Percentiles rank a stretch among this genome's conserved stretches.
Conservation (phyloP, 2,113 vertebrate genomes). For the Rhegmatorhina hoffmannsi region DNA sequence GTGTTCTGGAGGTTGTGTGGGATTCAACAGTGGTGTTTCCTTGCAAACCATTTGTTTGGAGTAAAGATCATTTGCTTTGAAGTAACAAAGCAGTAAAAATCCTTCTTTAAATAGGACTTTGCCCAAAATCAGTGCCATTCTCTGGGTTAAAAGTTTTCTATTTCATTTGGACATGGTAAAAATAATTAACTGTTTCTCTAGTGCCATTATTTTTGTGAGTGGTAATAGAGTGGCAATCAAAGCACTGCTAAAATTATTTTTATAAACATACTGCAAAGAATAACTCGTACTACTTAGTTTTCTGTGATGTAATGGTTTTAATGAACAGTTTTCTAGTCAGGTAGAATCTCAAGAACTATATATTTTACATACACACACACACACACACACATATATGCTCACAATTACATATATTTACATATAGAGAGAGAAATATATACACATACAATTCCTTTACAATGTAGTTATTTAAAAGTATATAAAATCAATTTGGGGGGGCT, state of each 20-base stretch:
- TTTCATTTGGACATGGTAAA: not conserved
- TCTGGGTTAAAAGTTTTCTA: not conserved
- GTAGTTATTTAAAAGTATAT: not conserved
- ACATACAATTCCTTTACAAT: not conserved
- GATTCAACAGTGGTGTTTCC: not conserved
- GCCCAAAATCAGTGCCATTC: not conserved
- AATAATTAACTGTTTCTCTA: not conserved
- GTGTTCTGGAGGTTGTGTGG: accelerated
- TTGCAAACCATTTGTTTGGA: not conserved
- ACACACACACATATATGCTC: too few relatives aligned
- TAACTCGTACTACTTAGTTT: not conserved
- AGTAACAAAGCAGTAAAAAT: not conserved
- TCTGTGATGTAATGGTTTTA: not conserved
- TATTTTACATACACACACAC: not conserved
- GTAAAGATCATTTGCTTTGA: not conserved
- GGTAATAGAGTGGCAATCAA: not conserved
- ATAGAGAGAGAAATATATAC: not conserved
- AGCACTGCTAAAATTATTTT: not conserved
- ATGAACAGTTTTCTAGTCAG: not conserved
- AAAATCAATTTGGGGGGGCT: not conserved
- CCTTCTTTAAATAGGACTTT: not conserved
- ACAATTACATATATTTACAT: not conserved
- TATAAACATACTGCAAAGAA: not conserved
- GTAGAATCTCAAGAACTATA: not conserved
- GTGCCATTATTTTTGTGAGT: accelerated